A percentile compares a stretch with the other conserved stretches of the same genome.
Conservation (phyloP, 2,888 invertebrate species). For the Pterobdella sp. region DNA sequence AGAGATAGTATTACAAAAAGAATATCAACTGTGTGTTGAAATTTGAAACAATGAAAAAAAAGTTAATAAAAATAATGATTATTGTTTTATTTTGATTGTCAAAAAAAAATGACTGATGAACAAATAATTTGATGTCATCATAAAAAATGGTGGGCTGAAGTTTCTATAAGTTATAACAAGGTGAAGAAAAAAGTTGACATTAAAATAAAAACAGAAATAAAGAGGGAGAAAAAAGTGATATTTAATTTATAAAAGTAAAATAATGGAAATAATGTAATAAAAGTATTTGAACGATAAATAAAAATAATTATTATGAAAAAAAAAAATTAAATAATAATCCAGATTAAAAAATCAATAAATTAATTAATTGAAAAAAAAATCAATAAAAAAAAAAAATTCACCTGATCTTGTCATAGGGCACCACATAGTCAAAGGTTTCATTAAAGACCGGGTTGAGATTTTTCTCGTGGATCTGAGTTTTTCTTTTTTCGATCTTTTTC, state of each 20-base stretch:
- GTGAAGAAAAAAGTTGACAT: too few species aligned
- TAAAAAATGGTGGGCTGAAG: too few species aligned
- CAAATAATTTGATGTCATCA: too few species aligned
- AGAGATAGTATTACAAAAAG: too few species aligned
- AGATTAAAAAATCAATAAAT: neutral
- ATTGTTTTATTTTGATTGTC: too few species aligned
- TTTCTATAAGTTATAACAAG: too few species aligned
- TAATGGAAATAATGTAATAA: neutral
- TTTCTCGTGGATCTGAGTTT: constrained; percentile 62
- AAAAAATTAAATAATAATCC: neutral
- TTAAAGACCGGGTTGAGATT: constrained; percentile 91
- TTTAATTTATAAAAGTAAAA: neutral
- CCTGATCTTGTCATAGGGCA: constrained; percentile 85
- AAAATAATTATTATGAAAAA: neutral
- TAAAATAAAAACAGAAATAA: too few species aligned
- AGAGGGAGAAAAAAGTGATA: too few species aligned
- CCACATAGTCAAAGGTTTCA: constrained; percentile 88
- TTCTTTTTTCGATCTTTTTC: constrained; percentile 89
- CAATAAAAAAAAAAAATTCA: neutral
- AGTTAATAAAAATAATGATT: too few species aligned
- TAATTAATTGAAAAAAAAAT: neutral
- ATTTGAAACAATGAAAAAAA: too few species aligned
- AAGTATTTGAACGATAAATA: neutral
- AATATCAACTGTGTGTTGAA: too few species aligned
- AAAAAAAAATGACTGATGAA: too few species aligned